These are phyloP conservation scores for Madoqua kirkii DNA, from an alignment of 2,113 vertebrate genomes.

Conservation along the genomic window DNA sequence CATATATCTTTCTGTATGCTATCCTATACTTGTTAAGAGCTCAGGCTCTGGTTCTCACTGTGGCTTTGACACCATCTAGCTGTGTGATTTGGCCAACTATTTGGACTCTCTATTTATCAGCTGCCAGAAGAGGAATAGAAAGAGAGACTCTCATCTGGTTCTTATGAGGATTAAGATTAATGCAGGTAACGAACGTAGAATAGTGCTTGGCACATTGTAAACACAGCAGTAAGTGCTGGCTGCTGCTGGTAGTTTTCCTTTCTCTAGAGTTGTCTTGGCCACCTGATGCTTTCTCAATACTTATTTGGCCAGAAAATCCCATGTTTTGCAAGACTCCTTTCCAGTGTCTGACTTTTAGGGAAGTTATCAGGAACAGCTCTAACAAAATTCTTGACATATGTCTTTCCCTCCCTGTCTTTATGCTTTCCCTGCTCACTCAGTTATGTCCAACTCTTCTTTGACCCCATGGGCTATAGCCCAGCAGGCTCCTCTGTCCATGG, in stretches of 20 bases:
- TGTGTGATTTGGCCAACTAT: not conserved
- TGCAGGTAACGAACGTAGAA: not conserved
- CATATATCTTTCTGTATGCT: not conserved
- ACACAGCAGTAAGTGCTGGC: not conserved
- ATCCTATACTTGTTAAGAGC: not conserved
- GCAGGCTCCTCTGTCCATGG: not conserved
- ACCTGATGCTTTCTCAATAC: not conserved
- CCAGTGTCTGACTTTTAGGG: not conserved
- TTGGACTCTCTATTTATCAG: not conserved
- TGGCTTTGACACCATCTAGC: not conserved
- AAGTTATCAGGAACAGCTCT: not conserved
- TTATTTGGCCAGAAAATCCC: not conserved
- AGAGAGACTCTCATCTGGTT: not conserved
- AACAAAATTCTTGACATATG: not conserved
- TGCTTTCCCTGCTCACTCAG: not conserved
- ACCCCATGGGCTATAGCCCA: not conserved
- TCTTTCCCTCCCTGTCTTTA: not conserved
- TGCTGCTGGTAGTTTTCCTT: not conserved
- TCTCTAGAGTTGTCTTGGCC: not conserved
- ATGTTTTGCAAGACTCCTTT: not conserved
- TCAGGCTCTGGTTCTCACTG: not conserved
- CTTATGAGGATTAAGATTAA: not conserved
- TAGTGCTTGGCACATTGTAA: not conserved
- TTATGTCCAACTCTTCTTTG: not conserved
- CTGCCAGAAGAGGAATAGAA: not conserved